Percentiles rank a stretch among this genome's conserved stretches.
These are phyloP conservation scores for Neodiprion fabricii DNA, from an alignment of 1,140 invertebrate species.

Conservation along the genomic window DNA sequence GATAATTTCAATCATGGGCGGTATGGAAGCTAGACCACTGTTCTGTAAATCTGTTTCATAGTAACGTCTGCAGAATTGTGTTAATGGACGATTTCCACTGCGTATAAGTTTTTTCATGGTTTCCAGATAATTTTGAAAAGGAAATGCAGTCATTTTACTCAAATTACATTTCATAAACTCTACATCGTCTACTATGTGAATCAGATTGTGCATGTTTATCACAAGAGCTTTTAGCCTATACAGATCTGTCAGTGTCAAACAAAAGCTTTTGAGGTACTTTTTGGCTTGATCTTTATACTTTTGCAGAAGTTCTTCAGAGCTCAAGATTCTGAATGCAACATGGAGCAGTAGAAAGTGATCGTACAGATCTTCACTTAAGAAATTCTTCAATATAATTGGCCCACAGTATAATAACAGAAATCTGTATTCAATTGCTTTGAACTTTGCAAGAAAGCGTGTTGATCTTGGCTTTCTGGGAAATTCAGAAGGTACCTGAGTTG, in stretches of 20 bases:
- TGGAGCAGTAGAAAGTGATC: constrained; percentile 23
- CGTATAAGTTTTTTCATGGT: constrained; percentile 10
- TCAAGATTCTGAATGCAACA: constrained; percentile 20
- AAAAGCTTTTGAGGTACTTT: constrained; percentile 12
- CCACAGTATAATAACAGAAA: no score
- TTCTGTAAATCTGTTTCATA: neutral
- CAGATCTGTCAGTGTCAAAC: constrained; percentile 9
- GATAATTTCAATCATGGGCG: no score
- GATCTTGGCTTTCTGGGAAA: no score
- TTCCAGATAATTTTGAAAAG: constrained; percentile 17
- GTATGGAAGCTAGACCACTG: no score
- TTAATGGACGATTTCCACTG: neutral
- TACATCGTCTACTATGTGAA: constrained; percentile 20
- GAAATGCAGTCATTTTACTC: constrained; percentile 17
- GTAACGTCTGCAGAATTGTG: constrained; percentile 15
- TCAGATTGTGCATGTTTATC: constrained; percentile 17
- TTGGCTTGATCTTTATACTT: constrained; percentile 9
- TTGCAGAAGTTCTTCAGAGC: constrained; percentile 11
- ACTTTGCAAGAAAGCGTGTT: no score
- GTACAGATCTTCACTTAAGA: constrained; percentile 8
- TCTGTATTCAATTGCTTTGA: no score
- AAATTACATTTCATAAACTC: constrained; percentile 11
- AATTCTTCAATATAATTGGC: constrained; percentile 18
- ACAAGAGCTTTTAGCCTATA: constrained; percentile 1
- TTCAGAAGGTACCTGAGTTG: no score